A percentile compares a stretch with the other conserved stretches of the same genome.
These are phyloP conservation scores for Oryctolagus cuniculus DNA, from an alignment of 2,113 vertebrate species.

Conservation along the genomic window mOryCun1.1 NC_091440.1:86245001-86245500, in stretches of 20 bases:
- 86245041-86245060: neutral
- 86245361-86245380: neutral
- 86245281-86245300: neutral
- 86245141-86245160: neutral
- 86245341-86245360: constrained; percentile 8
- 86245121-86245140: constrained; percentile 1
- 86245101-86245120: neutral
- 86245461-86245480: neutral
- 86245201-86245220: neutral
- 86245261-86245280: neutral
- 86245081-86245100: neutral
- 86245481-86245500: neutral
- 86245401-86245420: neutral
- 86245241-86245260: constrained; percentile 1
- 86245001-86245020: too few species aligned
- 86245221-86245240: constrained; percentile 50
- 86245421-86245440: constrained; percentile 18
- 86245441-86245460: neutral
- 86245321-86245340: neutral
- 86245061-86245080: neutral
- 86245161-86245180: neutral
- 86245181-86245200: neutral
- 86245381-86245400: neutral
- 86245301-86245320: neutral
- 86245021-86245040: neutral